Evolutionary conservation across 2,888 invertebrate genomes (phyloP).

Genomic region (Silvanus unidentatus): DNA sequence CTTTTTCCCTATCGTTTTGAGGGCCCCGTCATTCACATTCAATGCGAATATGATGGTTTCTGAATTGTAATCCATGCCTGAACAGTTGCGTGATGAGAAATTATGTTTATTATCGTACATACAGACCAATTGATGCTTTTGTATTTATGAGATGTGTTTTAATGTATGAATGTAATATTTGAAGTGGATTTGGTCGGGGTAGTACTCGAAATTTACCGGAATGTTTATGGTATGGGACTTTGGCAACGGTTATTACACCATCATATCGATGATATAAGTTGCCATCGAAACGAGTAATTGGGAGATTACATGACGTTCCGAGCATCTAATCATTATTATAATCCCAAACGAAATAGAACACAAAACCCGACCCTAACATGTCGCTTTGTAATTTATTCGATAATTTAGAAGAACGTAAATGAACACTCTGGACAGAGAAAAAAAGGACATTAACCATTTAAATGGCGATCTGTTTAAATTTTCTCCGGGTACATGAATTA

Average conservation of each 20-base stretch:
- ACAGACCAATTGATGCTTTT: neutral
- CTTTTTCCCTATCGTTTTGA: no score
- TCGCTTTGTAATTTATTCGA: no score
- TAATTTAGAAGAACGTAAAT: no score
- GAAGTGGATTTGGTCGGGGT: neutral
- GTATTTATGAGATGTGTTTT: neutral
- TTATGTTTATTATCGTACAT: conserved; percentile 33
- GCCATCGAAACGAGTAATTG: neutral
- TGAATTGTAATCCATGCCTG: conserved; percentile 39
- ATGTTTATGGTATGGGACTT: no score
- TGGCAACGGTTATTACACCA: neutral
- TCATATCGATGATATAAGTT: neutral
- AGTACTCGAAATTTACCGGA: conserved; percentile 14
- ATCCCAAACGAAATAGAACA: no score
- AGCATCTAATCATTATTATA: no score
- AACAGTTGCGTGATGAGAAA: conserved; percentile 36
- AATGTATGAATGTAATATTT: no score
- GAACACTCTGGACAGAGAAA: no score
- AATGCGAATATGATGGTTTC: conserved; percentile 37
- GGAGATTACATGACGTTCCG: neutral
- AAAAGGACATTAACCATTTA: no score
- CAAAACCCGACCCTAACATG: no score
- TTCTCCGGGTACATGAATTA: no score
- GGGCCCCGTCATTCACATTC: neutral
- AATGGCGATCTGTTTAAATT: no score